Percentiles rank a stretch among this genome's conserved stretches.
These are phyloP conservation scores for Typhlomys cinereus DNA, from an alignment of 2,113 vertebrate species.

Conservation along the genomic window DNA sequence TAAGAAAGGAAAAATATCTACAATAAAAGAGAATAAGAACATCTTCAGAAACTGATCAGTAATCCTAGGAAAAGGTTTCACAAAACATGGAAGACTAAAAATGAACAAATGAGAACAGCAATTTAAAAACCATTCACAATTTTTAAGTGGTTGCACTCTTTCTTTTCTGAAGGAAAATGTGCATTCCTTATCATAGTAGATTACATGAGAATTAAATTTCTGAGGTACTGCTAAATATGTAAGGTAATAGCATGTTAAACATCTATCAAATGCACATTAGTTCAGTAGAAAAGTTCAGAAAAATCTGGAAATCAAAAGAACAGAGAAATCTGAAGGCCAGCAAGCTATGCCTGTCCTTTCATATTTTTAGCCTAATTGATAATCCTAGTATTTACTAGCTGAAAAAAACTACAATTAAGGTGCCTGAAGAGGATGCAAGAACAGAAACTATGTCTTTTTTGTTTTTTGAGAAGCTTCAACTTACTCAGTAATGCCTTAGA, in stretches of 20 bases:
- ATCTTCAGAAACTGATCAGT: background rate
- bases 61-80: background rate
- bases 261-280: background rate
- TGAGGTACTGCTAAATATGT: background rate
- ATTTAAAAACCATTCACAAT: background rate
- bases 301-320: background rate
- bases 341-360: background rate
- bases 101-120: background rate
- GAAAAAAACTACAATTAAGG: background rate
- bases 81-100: background rate
- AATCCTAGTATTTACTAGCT: background rate
- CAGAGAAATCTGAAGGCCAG: constrained; percentile 36
- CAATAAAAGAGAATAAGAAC: background rate
- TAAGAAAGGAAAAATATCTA: background rate
- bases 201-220: background rate
- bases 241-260: constrained; percentile 17
- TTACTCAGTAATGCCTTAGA: background rate
- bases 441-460: background rate
- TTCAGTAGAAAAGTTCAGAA: background rate
- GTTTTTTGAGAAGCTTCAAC: background rate
- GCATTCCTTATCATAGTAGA: background rate
- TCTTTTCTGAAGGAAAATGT: constrained; percentile 14
- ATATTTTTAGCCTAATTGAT: background rate
- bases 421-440: background rate
- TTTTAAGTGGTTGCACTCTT: background rate